Evolutionary conservation across 2,113 vertebrate species (phyloP).

Genomic region (Campylomormyrus tamandua): DNA sequence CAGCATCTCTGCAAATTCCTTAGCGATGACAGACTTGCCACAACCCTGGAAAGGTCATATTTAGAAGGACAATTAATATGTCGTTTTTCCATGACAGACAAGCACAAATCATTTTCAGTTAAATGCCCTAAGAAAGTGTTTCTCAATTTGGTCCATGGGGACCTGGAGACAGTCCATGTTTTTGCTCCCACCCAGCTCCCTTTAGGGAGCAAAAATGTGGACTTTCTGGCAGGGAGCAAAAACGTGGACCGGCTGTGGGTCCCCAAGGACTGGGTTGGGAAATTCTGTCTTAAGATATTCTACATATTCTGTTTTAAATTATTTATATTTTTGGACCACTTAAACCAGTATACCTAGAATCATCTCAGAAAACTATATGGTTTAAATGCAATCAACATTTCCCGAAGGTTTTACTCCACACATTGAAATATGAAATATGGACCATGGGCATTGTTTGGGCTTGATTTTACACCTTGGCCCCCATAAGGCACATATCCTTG

Average conservation of each 20-base stretch:
- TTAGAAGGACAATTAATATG: neutral
- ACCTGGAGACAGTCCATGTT: neutral
- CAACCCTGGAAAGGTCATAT: conserved; percentile 69
- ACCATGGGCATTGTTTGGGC: neutral
- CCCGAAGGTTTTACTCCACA: neutral
- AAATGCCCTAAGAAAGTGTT: neutral
- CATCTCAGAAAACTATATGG: neutral
- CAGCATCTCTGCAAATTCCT: conserved; percentile 80
- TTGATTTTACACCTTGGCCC: conserved; percentile 76
- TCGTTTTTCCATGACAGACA: neutral
- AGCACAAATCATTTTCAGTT: neutral
- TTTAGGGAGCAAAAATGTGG: neutral
- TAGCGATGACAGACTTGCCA: conserved; percentile 85
- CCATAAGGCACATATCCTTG: conserved; percentile 91
- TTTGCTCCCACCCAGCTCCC: neutral
- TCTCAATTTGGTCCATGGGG: neutral
- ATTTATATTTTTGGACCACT: neutral
- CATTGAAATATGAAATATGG: neutral
- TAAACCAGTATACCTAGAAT: neutral
- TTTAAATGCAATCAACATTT: neutral
- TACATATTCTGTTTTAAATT: neutral
- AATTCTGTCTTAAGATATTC: neutral
- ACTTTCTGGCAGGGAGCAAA: neutral
- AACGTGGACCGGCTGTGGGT: neutral
- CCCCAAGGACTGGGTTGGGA: neutral